A percentile compares a stretch with the other conserved stretches of the same genome.
Conservation (phyloP, 2,113 vertebrate species). For the Excalfactoria chinensis region DNA sequence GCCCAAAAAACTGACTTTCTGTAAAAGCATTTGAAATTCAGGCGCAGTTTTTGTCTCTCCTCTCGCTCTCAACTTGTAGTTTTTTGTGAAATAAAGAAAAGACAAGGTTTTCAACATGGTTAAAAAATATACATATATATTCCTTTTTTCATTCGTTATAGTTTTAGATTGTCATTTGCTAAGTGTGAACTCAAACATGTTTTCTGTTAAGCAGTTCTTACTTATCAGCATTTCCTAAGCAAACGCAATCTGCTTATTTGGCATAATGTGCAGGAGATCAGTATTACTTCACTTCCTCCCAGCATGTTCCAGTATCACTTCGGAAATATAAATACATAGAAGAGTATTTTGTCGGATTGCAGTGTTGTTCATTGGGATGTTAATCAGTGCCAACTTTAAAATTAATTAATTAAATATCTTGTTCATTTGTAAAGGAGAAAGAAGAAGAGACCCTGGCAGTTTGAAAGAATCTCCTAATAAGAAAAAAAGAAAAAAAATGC, state of each 20-base stretch:
- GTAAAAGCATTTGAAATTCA: not conserved
- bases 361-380: not conserved
- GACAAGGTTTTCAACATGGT: not conserved
- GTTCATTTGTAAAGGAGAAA: not conserved
- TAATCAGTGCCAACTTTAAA: not conserved
- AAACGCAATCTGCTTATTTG: not conserved
- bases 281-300: slow-evolving; percentile 17
- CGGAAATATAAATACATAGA: not conserved
- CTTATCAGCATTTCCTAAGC: not conserved
- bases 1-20: not conserved
- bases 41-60: not conserved
- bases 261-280: not conserved
- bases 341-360: not conserved
- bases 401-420: not conserved
- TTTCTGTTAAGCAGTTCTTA: slow-evolving; percentile 20
- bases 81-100: not conserved
- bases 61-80: not conserved
- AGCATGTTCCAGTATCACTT: not conserved
- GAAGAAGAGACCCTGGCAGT: not conserved
- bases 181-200: not conserved
- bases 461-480: not conserved
- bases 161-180: not conserved
- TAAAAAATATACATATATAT: not conserved
- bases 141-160: not conserved
- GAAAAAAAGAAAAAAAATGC: not conserved